Base-by-base conservation (phyloP, 2,797 vertebrate genomes). In the Xerus rutilus region DNA sequence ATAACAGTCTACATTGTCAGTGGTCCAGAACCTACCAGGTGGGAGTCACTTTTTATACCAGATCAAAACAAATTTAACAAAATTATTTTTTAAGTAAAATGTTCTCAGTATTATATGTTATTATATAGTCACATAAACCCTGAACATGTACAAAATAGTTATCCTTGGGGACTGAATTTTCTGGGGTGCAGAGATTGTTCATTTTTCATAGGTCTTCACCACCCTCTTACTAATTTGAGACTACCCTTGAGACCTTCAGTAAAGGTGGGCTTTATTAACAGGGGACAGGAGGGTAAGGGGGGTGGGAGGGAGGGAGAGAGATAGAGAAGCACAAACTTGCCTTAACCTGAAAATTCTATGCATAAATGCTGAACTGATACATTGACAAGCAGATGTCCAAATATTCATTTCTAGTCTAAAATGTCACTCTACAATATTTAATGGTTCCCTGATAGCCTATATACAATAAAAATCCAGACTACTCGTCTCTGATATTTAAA, bases 61-160 rank as follows among this genome's bases (percentile, higher is more conserved):
- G 49, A 92, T 86, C n/a, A 77, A 94, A 94, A 83, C 67, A 93
- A 83, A 96, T 47, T 52, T 35, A 88, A 91, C 74, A 52, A 72
- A 39, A 32, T 82, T 39, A 62, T 49, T 67, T 67, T 78, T 89
- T 92, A 93, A 90, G 81, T 85, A 92, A 94, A 95, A 72, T 86
- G 79, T 79, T 32, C 67, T 91, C 79, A 25, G 49, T 23, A 30
- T 70, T 70, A 72, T 47, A 89, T 18, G 21, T 45, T 23, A 30
- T 70, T 70, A 72, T 47, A 87, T 18, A 43, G 32, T 64, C 84
- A 57, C 28, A 69, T 93, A 96, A 95, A 96, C 83, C 30, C 52
- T 54, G 82, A 91, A 67, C 23, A 35, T 39, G 64, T 65, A 62
- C 35, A 70, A 85, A 74, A 93, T 67, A 73, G 30, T 25, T 65